Evolutionary conservation across 2,797 vertebrate species (phyloP).

Genomic region (Poeciliopsis gracilis): DNA sequence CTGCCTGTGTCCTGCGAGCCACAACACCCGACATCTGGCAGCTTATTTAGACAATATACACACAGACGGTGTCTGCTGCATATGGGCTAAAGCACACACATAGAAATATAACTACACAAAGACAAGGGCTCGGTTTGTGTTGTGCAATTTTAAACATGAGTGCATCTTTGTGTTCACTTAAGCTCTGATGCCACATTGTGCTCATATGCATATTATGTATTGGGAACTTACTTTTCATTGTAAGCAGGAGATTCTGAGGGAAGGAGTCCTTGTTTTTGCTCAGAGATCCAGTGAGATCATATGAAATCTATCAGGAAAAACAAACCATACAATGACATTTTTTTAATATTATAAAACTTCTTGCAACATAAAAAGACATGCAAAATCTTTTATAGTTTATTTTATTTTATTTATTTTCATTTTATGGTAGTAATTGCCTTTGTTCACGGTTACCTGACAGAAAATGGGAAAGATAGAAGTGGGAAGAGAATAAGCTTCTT

Average conservation of each 20-base stretch:
- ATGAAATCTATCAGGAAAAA: conserved; percentile 85
- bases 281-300: conserved; percentile 90
- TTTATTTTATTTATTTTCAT: background rate
- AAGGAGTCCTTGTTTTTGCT: conserved; percentile 93
- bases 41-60: conserved; percentile 73
- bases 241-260: conserved; percentile 92
- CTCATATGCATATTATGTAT: conserved; percentile 47
- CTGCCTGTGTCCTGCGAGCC: conserved; percentile 65
- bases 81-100: conserved; percentile 53
- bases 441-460: background rate
- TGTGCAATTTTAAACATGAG: conserved; percentile 53
- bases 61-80: conserved; percentile 66
- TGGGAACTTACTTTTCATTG: conserved; percentile 90
- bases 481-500: background rate
- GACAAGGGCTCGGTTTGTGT: conserved; percentile 65
- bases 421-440: background rate
- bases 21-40: conserved; percentile 77
- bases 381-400: background rate
- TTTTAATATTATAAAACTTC: background rate
- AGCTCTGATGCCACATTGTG: conserved; percentile 59
- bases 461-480: background rate
- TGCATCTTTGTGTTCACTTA: conserved; percentile 59
- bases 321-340: conserved; percentile 25
- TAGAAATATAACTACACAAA: conserved; percentile 38
- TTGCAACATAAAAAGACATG: background rate